phyloP scores from a whole-genome alignment of 2,113 vertebrate species.

The Sturnira hondurensis region DNA sequence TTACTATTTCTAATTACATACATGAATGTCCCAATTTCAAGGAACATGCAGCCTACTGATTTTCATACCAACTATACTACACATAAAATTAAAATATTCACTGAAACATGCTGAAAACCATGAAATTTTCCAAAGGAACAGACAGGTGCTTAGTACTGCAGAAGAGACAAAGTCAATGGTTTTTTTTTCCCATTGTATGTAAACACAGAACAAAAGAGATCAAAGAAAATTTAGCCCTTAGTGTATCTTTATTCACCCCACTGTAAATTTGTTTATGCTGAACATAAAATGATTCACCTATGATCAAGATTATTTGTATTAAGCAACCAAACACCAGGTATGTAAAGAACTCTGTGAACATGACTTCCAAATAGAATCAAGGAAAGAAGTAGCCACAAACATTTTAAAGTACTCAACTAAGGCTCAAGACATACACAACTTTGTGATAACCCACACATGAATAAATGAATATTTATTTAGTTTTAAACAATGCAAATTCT shows the following conservation, averaged over 20 bases:
- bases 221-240: neutral
- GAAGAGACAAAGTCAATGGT: neutral
- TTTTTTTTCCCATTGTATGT: neutral
- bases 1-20: neutral
- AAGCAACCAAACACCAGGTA: neutral
- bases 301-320: conserved; percentile 26
- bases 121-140: neutral
- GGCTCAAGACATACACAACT: conserved; percentile 37
- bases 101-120: neutral
- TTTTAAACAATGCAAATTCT: neutral
- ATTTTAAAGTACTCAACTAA: conserved; percentile 35
- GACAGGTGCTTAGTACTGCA: neutral
- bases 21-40: neutral
- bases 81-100: neutral
- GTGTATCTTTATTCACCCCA: neutral
- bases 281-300: conserved; percentile 26
- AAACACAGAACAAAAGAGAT: conserved; percentile 16
- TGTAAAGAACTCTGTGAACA: conserved; percentile 21
- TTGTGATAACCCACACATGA: neutral
- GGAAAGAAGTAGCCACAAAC: conserved; percentile 19
- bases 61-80: neutral
- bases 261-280: conserved; percentile 7
- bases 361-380: conserved; percentile 28
- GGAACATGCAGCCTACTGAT: neutral
- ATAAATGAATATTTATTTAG: neutral